These are phyloP conservation scores for Mesorhabditis sp. DNA, from an alignment of 2,888 invertebrate species.

Conservation along the genomic window DNA sequence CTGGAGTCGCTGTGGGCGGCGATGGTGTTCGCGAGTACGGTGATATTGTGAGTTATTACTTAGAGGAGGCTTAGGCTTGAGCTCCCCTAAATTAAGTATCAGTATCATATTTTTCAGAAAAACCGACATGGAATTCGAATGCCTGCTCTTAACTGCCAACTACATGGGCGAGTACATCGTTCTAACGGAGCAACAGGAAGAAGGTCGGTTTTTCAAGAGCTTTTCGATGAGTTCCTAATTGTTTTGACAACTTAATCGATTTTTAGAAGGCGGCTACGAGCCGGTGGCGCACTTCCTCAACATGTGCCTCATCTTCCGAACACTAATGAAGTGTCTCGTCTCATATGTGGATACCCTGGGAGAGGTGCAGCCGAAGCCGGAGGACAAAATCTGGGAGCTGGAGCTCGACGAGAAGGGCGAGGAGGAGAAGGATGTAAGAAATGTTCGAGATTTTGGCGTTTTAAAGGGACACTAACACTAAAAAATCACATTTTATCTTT, in stretches of 20 bases:
- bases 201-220: neutral
- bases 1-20: neutral
- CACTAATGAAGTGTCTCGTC: neutral
- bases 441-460: neutral
- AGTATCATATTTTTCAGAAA: neutral
- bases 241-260: neutral
- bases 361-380: neutral
- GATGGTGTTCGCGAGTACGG: slow-evolving; percentile 3
- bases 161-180: slow-evolving; percentile 2
- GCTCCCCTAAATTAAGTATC: neutral
- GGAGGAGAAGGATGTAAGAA: neutral
- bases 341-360: neutral
- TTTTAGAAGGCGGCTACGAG: neutral
- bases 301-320: neutral
- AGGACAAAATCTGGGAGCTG: neutral
- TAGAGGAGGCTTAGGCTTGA: too few relatives aligned
- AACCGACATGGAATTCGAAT: neutral
- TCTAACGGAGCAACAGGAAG: neutral
- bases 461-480: neutral
- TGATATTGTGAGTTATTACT: neutral
- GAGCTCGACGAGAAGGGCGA: neutral
- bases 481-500: neutral
- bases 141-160: neutral
- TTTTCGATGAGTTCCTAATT: neutral
- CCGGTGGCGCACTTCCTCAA: neutral